Evolutionary conservation across 1,140 invertebrate genomes (phyloP), one percentile per base, ranked within the genome.

Genomic region (Drosophila pruinosa): DNA sequence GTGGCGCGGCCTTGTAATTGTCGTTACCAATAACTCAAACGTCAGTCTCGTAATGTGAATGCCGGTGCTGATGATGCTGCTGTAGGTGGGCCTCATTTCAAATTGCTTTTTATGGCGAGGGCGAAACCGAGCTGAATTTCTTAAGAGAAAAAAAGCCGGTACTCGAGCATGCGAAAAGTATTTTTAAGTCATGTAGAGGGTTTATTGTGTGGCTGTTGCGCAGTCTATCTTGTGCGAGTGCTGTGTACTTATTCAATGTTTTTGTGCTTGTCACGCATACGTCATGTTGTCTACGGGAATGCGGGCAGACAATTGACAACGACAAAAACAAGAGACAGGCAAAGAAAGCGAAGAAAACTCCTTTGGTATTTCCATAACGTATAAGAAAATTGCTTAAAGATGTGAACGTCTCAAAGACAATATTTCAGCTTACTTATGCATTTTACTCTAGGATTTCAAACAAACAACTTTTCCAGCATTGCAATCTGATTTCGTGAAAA

Each of bases 21-120:
- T 52, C 41, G 10, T 50, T 48, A 34, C 57, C 48, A 73, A 73
- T 78, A 73, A 73, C 54, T 82, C 74, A 81, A 78, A 73, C 70
- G 78, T 81, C 74, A 70, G 43, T 56, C 53, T 43, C 53, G 67
- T 72, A 70, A 47, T 47, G 21, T 12, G 41, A 45, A 45, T 45
- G 41, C 4, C 48, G 59, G 39, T 73, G 43, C 0, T 45, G 19
- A 4, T 64, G 52, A 52, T 77, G 4, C n/a, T 26, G 48, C 62
- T 24, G 28, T 31, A 8, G 19, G 12, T 31, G 38, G 31, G 59
- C 56, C 50, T 54, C 14, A 47, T 45, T 62, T 15, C 22, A 71
- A 47, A 56, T 36, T 19, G 15, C 14, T 53, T 53, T 59, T 45
- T 24, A 24, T 68, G 36, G 22, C 15, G 56, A 48, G 41, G 36